These are phyloP conservation scores for Upupa epops DNA, from an alignment of 2,113 vertebrate species.

Conservation along the genomic window DNA sequence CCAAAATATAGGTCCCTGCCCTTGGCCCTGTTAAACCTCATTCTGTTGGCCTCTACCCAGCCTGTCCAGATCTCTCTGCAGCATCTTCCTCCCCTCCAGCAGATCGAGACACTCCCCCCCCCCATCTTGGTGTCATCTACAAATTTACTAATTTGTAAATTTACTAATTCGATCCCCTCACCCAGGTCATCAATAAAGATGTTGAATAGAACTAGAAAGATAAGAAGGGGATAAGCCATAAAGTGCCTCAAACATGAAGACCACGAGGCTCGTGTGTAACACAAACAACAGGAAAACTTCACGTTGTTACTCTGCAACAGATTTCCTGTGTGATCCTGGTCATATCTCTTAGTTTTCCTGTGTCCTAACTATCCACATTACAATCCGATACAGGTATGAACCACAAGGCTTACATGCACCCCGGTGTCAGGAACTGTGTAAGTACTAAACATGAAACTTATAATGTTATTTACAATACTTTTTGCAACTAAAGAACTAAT, in stretches of 20 bases:
- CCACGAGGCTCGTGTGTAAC: neutral
- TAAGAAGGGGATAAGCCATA: neutral
- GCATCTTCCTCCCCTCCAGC: too few relatives aligned
- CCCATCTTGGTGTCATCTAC: too few relatives aligned
- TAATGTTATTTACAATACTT: neutral
- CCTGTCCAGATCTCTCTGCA: too few relatives aligned
- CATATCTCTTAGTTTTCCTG: neutral
- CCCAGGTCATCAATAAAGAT: too few relatives aligned
- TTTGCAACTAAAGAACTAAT: neutral
- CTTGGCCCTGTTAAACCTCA: too few relatives aligned
- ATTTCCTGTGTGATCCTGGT: neutral
- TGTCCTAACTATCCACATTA: neutral
- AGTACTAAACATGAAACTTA: neutral
- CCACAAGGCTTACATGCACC: neutral
- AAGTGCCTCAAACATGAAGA: neutral
- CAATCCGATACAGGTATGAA: neutral
- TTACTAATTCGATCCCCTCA: too few relatives aligned
- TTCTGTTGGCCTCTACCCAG: too few relatives aligned
- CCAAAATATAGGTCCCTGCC: too few relatives aligned
- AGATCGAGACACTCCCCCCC: too few relatives aligned
- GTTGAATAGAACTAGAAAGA: too few relatives aligned
- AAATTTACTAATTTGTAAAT: too few relatives aligned
- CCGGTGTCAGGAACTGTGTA: fast-evolving
- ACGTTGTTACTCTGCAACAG: neutral
- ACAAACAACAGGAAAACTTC: neutral